These are phyloP conservation scores for Cynoglossus semilaevis DNA, from an alignment of 2,113 vertebrate species.

Conservation along the genomic window DNA sequence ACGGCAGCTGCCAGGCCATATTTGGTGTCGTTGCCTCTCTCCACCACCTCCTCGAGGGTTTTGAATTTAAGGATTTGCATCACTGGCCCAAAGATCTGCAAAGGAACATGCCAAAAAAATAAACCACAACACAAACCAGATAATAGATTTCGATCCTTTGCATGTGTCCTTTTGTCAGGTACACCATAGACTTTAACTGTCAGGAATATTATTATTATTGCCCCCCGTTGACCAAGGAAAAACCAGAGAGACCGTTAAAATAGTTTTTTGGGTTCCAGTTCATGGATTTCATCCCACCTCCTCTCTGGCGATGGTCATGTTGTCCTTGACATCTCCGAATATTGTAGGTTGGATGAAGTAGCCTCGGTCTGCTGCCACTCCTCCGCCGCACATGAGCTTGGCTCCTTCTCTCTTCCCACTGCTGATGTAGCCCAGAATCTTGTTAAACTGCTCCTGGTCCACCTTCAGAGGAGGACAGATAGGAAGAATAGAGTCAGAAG, in stretches of 20 bases:
- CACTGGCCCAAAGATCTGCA: slow-evolving; percentile 95
- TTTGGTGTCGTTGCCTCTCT: slow-evolving; percentile 86
- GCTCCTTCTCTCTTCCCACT: slow-evolving; percentile 88
- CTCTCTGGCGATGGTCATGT: slow-evolving; percentile 92
- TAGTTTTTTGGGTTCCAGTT: too few species aligned
- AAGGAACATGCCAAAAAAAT: not conserved
- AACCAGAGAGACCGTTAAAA: too few species aligned
- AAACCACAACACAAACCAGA: not conserved
- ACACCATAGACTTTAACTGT: too few species aligned
- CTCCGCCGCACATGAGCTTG: slow-evolving; percentile 91
- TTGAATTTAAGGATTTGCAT: slow-evolving; percentile 98
- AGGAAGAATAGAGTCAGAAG: not conserved
- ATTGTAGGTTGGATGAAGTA: slow-evolving; percentile 96
- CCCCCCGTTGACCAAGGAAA: too few species aligned
- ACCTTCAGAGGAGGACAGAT: slow-evolving; percentile 71
- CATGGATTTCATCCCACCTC: slow-evolving; percentile 78
- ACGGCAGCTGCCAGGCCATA: slow-evolving; percentile 92
- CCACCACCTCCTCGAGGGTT: slow-evolving; percentile 86
- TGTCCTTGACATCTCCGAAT: slow-evolving; percentile 90
- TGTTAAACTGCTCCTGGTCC: slow-evolving; percentile 91
- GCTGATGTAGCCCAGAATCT: slow-evolving; percentile 91
- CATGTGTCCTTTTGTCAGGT: too few species aligned
- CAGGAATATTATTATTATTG: too few species aligned
- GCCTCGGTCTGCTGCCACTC: slow-evolving; percentile 85
- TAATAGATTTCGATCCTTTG: not conserved